These are phyloP conservation scores for Tachyglossus aculeatus DNA, from an alignment of 2,797 vertebrate species.

Conservation along the genomic window DNA sequence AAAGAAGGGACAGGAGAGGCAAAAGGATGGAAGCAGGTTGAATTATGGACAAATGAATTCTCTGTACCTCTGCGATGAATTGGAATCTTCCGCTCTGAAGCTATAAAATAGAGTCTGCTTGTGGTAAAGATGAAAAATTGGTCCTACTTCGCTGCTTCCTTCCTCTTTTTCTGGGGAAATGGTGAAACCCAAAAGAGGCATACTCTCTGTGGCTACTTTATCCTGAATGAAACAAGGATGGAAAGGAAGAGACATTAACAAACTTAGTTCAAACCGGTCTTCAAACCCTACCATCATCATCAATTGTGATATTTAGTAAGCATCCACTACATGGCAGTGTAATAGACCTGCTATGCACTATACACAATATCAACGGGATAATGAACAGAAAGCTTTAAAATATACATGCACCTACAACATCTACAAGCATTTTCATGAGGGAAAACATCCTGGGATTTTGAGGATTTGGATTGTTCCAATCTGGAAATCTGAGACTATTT, in stretches of 20 bases:
- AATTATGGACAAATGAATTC: not conserved
- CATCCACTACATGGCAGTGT: too few species aligned
- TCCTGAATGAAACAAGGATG: constrained; percentile 81
- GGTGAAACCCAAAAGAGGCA: constrained; percentile 95
- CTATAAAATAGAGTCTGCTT: constrained; percentile 94
- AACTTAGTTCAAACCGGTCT: constrained; percentile 22
- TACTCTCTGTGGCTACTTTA: constrained; percentile 89
- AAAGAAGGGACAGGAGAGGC: too few species aligned
- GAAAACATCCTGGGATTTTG: too few species aligned
- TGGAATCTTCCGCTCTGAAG: constrained; percentile 89
- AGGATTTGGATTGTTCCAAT: too few species aligned
- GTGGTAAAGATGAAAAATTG: constrained; percentile 94
- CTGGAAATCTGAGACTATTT: too few species aligned
- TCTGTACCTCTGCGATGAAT: constrained; percentile 88
- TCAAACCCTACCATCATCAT: too few species aligned
- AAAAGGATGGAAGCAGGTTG: not conserved
- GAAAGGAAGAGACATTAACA: constrained; percentile 19
- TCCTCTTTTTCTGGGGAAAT: constrained; percentile 83
- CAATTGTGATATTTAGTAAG: too few species aligned
- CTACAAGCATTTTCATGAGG: too few species aligned
- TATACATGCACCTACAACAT: too few species aligned
- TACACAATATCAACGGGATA: too few species aligned
- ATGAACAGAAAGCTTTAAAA: too few species aligned
- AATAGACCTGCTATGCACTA: too few species aligned
- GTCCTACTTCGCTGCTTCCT: constrained; percentile 74